Percentiles rank a stretch among this genome's conserved stretches.
Evolutionary conservation across 2,888 invertebrate genomes (phyloP).

Genomic region (Sarcophaga subvicina): DNA sequence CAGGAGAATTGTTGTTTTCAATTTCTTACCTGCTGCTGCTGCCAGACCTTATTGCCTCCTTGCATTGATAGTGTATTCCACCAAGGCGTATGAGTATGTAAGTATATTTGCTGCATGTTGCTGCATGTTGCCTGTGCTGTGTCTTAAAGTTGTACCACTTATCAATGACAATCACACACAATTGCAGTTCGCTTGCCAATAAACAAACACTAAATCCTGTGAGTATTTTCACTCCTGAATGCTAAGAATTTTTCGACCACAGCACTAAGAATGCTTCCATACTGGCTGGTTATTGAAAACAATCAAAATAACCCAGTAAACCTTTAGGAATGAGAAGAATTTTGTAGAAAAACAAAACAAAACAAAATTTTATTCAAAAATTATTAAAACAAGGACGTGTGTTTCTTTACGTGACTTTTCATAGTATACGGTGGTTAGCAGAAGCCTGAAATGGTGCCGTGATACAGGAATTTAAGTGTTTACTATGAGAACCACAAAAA

Average conservation of each 20-base stretch:
- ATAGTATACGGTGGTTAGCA: too few relatives aligned
- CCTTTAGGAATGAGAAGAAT: too few relatives aligned
- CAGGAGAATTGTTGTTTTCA: slow-evolving; percentile 61
- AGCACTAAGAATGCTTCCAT: not conserved
- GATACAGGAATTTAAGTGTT: too few relatives aligned
- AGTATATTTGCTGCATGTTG: not conserved
- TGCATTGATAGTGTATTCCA: too few relatives aligned
- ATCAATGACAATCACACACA: slow-evolving; percentile 54
- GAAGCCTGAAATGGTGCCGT: too few relatives aligned
- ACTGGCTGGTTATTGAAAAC: not conserved
- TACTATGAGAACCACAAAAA: too few relatives aligned
- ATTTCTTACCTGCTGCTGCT: slow-evolving; percentile 57
- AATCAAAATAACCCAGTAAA: not conserved
- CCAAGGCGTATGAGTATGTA: too few relatives aligned
- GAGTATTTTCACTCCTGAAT: slow-evolving; percentile 28
- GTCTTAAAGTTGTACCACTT: slow-evolving; percentile 10
- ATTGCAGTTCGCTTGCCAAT: slow-evolving; percentile 55
- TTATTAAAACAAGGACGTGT: too few relatives aligned
- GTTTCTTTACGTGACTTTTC: too few relatives aligned
- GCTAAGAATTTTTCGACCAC: not conserved
- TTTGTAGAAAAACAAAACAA: too few relatives aligned
- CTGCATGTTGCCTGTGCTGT: too few relatives aligned
- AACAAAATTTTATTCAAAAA: too few relatives aligned
- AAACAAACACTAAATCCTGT: slow-evolving; percentile 49
- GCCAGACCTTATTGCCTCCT: not conserved